A percentile compares a stretch with the other conserved stretches of the same genome.
Evolutionary conservation across 2,797 vertebrate genomes (phyloP).

Genomic region (Lacerta bilineata): DNA sequence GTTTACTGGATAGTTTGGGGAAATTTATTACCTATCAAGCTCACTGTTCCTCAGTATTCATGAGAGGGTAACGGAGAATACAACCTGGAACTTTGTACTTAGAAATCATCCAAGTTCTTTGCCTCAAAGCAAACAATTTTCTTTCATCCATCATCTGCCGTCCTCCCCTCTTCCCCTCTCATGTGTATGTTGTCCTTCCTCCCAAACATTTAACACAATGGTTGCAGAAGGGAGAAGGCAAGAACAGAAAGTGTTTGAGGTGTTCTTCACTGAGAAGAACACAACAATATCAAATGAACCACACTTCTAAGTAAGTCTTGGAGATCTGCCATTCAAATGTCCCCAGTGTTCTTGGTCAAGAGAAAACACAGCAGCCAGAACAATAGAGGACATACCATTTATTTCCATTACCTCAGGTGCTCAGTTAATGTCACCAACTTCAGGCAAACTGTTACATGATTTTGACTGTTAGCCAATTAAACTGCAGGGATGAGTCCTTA

Average conservation of each 20-base stretch:
- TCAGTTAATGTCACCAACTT: constrained; percentile 4
- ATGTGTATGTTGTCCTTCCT: too few relatives aligned
- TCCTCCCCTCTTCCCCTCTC: background rate
- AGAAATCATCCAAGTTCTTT: constrained; percentile 1
- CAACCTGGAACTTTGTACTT: background rate
- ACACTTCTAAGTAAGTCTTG: background rate
- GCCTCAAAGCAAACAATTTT: background rate
- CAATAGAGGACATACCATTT: constrained; percentile 6
- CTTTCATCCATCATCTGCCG: too few relatives aligned
- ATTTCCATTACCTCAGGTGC: constrained; percentile 17
- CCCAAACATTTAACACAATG: background rate
- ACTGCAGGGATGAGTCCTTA: background rate
- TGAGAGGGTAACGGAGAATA: background rate
- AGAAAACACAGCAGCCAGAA: constrained; percentile 7
- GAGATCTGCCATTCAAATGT: constrained; percentile 11
- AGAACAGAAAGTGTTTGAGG: background rate
- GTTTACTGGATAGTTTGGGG: background rate
- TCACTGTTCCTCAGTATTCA: background rate
- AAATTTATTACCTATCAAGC: background rate
- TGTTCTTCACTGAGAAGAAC: background rate
- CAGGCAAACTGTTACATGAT: constrained; percentile 5
- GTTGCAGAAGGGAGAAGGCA: background rate
- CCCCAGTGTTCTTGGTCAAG: constrained; percentile 3
- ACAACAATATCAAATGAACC: background rate
- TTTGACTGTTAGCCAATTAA: background rate